Conservation (phyloP, 2,113 vertebrate genomes). For the Procavia capensis region DNA sequence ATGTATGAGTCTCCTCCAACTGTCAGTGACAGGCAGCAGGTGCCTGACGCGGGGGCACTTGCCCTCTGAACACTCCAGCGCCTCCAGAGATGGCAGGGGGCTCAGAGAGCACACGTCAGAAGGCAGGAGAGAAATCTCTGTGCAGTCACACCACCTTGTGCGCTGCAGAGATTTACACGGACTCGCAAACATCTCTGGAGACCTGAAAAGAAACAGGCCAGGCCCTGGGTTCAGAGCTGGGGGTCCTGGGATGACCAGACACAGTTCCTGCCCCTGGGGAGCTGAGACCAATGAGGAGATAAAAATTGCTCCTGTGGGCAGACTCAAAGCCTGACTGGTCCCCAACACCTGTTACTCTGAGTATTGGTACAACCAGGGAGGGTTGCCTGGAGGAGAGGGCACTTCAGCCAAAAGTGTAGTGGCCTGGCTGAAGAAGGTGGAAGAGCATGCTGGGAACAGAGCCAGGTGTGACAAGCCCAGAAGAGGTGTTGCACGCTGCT, state of each 20-base stretch:
- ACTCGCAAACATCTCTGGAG: not conserved
- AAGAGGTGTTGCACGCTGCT: accelerated
- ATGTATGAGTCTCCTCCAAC: accelerated
- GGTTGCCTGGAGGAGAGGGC: not conserved
- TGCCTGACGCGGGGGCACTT: not conserved
- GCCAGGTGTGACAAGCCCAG: accelerated
- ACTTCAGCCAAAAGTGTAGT: accelerated
- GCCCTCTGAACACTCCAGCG: not conserved
- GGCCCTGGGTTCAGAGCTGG: not conserved
- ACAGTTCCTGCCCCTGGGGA: not conserved
- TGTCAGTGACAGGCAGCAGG: not conserved
- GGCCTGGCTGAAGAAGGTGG: not conserved
- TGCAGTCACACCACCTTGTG: not conserved
- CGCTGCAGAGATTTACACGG: accelerated
- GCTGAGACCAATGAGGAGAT: not conserved
- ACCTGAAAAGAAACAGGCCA: accelerated
- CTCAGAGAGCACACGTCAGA: not conserved
- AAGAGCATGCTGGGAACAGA: no score
- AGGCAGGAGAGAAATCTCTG: not conserved
- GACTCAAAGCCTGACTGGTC: not conserved
- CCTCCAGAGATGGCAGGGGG: not conserved
- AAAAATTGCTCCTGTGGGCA: not conserved
- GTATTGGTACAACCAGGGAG: not conserved
- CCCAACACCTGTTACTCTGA: not conserved
- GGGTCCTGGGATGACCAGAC: not conserved